Evolutionary conservation across 2,113 vertebrate species (phyloP).

Genomic region (Chionodraco myersi): DNA sequence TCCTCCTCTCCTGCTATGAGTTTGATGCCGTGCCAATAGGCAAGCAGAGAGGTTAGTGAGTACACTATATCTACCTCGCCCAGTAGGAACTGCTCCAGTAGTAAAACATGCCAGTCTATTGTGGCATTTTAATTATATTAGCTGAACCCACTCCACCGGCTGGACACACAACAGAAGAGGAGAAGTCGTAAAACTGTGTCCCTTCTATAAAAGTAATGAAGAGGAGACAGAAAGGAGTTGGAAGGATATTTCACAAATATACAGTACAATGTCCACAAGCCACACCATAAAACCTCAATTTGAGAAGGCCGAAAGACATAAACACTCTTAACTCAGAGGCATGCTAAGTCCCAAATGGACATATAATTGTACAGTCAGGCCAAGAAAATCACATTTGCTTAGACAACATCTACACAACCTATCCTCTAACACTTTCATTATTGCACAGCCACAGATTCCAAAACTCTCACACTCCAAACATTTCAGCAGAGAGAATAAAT

Average conservation of each 20-base stretch:
- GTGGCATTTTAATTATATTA: conserved; percentile 75
- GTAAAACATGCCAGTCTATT: conserved; percentile 67
- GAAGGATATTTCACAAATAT: conserved; percentile 35
- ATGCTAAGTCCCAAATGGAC: conserved; percentile 33
- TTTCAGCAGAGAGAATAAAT: conserved; percentile 55
- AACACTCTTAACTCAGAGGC: conserved; percentile 47
- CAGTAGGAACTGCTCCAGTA: conserved; percentile 63
- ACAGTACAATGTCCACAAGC: conserved; percentile 22
- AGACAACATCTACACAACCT: conserved; percentile 34
- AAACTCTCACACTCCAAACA: conserved; percentile 37
- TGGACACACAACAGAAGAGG: conserved; percentile 35
- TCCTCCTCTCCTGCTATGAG: conserved; percentile 38
- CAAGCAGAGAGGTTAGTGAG: conserved; percentile 47
- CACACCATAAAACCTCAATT: conserved; percentile 46
- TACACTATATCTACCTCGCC: conserved; percentile 43
- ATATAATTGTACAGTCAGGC: conserved; percentile 32
- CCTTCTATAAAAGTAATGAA: conserved; percentile 40
- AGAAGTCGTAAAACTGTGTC: conserved; percentile 46
- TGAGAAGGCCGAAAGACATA: conserved; percentile 41
- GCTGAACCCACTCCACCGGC: conserved; percentile 46
- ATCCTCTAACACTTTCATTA: conserved; percentile 11
- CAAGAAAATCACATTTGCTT: conserved; percentile 41
- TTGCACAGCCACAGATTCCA: conserved; percentile 23
- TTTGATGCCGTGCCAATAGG: conserved; percentile 64
- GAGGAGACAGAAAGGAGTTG: conserved; percentile 29